Evolutionary conservation across 2,888 invertebrate genomes (phyloP).

Genomic region (Nomada ruficornis): DNA sequence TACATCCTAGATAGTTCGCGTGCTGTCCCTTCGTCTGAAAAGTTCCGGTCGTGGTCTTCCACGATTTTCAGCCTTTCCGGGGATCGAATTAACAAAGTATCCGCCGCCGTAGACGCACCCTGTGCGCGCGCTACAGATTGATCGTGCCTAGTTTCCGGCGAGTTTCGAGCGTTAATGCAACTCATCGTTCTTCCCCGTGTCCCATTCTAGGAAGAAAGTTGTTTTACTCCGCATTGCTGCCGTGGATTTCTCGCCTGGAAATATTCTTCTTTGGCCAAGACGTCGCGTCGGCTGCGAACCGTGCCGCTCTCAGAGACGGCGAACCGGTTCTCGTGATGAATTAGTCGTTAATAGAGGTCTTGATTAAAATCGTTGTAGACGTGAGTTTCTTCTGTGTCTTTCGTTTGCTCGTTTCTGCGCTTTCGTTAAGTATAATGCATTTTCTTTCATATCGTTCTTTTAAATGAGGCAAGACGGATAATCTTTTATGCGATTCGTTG

Average conservation of each 20-base stretch:
- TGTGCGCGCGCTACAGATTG: conserved; percentile 48
- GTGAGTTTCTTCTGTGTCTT: background rate
- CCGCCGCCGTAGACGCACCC: conserved; percentile 41
- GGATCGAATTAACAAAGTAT: conserved; percentile 62
- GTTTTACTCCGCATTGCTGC: conserved; percentile 34
- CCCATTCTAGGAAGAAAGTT: conserved; percentile 43
- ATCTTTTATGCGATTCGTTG: background rate
- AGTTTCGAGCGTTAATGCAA: conserved; percentile 64
- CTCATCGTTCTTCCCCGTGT: conserved; percentile 61
- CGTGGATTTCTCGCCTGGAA: conserved; percentile 36
- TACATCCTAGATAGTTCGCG: conserved; percentile 67
- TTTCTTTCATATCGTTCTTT: background rate
- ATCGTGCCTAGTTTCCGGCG: conserved; percentile 60
- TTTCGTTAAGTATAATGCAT: background rate
- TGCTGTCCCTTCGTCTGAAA: conserved; percentile 37
- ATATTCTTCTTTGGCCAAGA: conserved; percentile 43
- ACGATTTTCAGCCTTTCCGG: conserved; percentile 45
- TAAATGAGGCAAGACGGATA: background rate
- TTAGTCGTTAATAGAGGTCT: conserved; percentile 30
- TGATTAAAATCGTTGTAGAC: conserved; percentile 35
- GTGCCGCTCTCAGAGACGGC: background rate
- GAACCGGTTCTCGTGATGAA: conserved; percentile 25
- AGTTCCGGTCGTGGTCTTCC: conserved; percentile 34
- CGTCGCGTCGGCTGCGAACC: background rate
- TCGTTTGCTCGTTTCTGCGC: background rate